These are phyloP conservation scores for Puntigrus tetrazona DNA, from an alignment of 2,113 vertebrate species.

Conservation along the genomic window DNA sequence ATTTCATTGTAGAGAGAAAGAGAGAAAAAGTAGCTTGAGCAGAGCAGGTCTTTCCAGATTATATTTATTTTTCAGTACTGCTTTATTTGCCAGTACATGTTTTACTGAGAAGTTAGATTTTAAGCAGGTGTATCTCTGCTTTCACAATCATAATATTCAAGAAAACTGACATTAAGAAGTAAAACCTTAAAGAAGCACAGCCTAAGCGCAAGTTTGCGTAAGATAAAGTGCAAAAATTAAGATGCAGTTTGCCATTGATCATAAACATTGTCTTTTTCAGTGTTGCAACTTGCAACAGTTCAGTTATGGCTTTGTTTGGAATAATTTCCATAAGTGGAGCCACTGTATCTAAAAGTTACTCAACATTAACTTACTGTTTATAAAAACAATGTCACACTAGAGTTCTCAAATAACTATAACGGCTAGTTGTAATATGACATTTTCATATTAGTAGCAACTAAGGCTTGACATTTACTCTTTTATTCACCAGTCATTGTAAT, in stretches of 20 bases:
- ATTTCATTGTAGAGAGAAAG: background rate
- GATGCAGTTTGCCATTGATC: background rate
- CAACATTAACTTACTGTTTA: too few species aligned
- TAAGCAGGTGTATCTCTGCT: background rate
- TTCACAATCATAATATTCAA: background rate
- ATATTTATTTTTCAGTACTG: background rate
- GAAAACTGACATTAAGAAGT: background rate
- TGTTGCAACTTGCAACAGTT: too few species aligned
- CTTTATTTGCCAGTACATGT: too few species aligned
- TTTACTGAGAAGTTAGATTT: background rate
- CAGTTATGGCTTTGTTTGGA: too few species aligned
- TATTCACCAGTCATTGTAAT: background rate
- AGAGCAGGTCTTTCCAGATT: background rate
- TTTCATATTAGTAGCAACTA: too few species aligned
- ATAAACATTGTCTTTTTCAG: background rate
- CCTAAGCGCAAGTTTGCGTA: background rate
- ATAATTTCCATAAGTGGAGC: too few species aligned
- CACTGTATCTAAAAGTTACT: too few species aligned
- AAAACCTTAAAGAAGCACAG: background rate
- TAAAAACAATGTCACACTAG: too few species aligned
- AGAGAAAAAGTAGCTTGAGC: background rate
- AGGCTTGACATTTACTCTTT: background rate
- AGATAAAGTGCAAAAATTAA: background rate
- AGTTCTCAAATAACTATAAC: too few species aligned
- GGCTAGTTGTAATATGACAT: too few species aligned